These are phyloP conservation scores for Staurois parvus DNA, from an alignment of 2,797 vertebrate species.

Conservation along the genomic window DNA sequence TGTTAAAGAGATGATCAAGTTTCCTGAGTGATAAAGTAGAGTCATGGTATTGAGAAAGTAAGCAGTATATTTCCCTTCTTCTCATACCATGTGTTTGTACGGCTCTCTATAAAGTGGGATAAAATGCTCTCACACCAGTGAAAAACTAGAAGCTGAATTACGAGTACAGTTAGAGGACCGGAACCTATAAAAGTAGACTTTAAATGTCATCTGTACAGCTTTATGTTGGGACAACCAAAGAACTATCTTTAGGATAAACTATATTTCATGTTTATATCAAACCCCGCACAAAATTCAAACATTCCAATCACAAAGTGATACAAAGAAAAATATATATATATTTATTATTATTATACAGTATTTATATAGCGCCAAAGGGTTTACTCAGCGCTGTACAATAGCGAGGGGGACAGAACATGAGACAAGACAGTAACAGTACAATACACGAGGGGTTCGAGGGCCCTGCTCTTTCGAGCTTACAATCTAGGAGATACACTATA, in stretches of 20 bases:
- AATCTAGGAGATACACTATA: too few species aligned
- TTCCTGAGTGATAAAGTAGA: slow-evolving; percentile 68
- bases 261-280: neutral
- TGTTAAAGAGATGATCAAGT: slow-evolving; percentile 70
- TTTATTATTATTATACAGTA: too few species aligned
- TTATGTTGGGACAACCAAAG: neutral
- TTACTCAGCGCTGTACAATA: too few species aligned
- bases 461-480: too few species aligned
- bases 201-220: slow-evolving; percentile 9
- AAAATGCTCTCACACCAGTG: slow-evolving; percentile 41
- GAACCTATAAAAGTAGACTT: slow-evolving; percentile 42
- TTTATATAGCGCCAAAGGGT: too few species aligned
- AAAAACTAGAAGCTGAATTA: slow-evolving; percentile 45
- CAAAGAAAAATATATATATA: too few species aligned
- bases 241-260: neutral
- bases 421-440: too few species aligned
- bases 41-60: slow-evolving; percentile 47
- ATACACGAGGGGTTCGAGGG: too few species aligned
- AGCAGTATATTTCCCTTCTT: slow-evolving; percentile 47
- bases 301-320: too few species aligned
- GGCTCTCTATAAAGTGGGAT: slow-evolving; percentile 43
- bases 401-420: too few species aligned
- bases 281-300: too few species aligned
- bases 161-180: slow-evolving; percentile 20
- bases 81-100: slow-evolving; percentile 42